Evolutionary conservation across 1,140 invertebrate species (phyloP).

Genomic region (Atopsyche davidsoni): DNA sequence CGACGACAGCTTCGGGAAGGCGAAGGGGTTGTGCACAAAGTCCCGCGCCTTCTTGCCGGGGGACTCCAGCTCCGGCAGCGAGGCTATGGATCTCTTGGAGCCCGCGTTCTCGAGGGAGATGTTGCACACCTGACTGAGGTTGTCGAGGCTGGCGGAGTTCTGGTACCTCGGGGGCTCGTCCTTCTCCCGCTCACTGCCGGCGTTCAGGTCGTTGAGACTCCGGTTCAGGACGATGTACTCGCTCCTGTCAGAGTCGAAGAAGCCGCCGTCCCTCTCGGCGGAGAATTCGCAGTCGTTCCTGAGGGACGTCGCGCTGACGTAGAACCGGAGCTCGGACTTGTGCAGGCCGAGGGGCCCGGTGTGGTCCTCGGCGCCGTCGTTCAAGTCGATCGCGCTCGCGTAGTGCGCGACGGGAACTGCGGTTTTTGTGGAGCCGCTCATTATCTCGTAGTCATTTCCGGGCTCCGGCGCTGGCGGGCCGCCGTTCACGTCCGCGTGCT

Average conservation of each 20-base stretch:
- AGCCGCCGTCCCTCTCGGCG: neutral
- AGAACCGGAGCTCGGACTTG: constrained; percentile 25
- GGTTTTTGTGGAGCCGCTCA: constrained; percentile 14
- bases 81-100: constrained; percentile 23
- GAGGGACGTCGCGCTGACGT: constrained; percentile 24
- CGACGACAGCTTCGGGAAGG: constrained; percentile 11
- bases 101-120: constrained; percentile 25
- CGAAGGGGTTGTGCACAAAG: constrained; percentile 6
- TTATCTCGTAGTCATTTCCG: constrained; percentile 28
- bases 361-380: neutral
- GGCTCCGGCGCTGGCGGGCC: constrained; percentile 7
- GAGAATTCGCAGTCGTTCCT: constrained; percentile 17
- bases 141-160: constrained; percentile 28
- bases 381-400: constrained; percentile 4
- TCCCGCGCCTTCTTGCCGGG: constrained; percentile 17
- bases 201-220: constrained; percentile 22
- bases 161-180: constrained; percentile 19
- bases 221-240: constrained; percentile 14
- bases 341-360: constrained; percentile 11
- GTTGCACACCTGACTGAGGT: constrained; percentile 28
- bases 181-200: neutral
- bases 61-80: constrained; percentile 23
- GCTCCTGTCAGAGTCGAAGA: neutral
- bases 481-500: neutral
- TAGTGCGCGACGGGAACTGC: neutral